A percentile compares a stretch with the other conserved stretches of the same genome.
These are phyloP conservation scores for Apamea crenata DNA, from an alignment of 2,888 invertebrate genomes.

Conservation along the genomic window DNA sequence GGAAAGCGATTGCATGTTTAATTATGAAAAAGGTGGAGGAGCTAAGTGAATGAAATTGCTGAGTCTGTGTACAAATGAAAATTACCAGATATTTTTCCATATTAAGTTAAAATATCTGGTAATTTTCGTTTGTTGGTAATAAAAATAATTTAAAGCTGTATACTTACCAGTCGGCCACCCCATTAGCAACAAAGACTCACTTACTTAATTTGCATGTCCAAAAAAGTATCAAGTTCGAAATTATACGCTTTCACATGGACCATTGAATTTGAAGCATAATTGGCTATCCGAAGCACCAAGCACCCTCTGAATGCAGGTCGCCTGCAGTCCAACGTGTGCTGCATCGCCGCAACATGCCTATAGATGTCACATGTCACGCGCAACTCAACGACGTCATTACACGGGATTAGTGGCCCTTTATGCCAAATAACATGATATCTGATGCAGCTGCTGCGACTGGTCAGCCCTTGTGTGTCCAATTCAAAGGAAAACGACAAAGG, in stretches of 20 bases:
- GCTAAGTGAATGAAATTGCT: background rate
- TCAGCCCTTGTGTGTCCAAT: background rate
- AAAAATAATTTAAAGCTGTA: background rate
- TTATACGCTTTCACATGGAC: background rate
- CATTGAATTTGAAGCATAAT: background rate
- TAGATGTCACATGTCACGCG: background rate
- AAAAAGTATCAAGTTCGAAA: background rate
- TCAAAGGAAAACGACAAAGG: background rate
- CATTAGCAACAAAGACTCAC: background rate
- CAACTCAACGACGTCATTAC: background rate
- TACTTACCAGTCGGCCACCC: background rate
- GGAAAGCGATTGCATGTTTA: background rate
- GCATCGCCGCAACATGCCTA: background rate
- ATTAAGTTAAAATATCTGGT: background rate
- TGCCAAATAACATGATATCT: conserved; percentile 2
- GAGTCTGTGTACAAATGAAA: background rate
- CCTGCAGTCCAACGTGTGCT: background rate
- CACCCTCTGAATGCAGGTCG: background rate
- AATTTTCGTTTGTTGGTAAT: background rate
- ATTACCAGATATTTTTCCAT: background rate
- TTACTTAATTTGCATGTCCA: background rate
- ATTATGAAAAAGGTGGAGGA: background rate
- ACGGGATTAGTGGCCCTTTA: background rate
- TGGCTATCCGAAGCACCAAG: background rate
- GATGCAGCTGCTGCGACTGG: background rate